These are phyloP conservation scores for Coregonus suidteri DNA, from an alignment of 2,797 vertebrate genomes.

Conservation along the genomic window DNA sequence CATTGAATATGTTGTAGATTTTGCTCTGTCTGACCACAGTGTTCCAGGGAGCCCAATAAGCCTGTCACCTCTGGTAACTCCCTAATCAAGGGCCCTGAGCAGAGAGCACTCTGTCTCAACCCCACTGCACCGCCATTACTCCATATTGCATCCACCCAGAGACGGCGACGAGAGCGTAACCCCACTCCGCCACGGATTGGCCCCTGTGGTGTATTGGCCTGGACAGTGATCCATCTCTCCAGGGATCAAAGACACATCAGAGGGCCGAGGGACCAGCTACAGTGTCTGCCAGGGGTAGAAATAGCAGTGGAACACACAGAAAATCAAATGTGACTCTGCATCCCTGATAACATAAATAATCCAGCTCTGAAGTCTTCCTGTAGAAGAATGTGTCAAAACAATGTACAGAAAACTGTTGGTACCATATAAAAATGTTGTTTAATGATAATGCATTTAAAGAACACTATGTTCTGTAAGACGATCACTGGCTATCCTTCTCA, in stretches of 20 bases:
- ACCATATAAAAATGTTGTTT: neutral
- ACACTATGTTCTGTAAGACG: neutral
- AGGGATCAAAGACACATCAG: constrained; percentile 42
- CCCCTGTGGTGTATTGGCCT: constrained; percentile 29
- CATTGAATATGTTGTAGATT: neutral
- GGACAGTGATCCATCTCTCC: constrained; percentile 39
- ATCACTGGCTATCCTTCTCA: neutral
- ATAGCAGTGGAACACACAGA: constrained; percentile 23
- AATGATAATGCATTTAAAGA: neutral
- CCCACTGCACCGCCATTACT: constrained; percentile 32
- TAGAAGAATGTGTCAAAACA: neutral
- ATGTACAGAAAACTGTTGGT: neutral
- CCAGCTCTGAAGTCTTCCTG: too few species aligned
- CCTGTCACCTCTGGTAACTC: constrained; percentile 26
- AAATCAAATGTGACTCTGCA: neutral
- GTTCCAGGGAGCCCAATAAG: constrained; percentile 38
- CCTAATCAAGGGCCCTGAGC: constrained; percentile 28
- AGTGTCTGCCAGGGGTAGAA: constrained; percentile 34
- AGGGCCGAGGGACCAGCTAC: neutral
- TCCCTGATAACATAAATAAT: neutral
- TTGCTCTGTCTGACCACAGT: neutral
- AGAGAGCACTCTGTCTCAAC: constrained; percentile 19
- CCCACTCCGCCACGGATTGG: constrained; percentile 43
- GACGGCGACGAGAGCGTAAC: constrained; percentile 35
- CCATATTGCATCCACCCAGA: constrained; percentile 40